Evolutionary conservation across 2,113 vertebrate genomes (phyloP).

Genomic region (Mixornis gularis): DNA sequence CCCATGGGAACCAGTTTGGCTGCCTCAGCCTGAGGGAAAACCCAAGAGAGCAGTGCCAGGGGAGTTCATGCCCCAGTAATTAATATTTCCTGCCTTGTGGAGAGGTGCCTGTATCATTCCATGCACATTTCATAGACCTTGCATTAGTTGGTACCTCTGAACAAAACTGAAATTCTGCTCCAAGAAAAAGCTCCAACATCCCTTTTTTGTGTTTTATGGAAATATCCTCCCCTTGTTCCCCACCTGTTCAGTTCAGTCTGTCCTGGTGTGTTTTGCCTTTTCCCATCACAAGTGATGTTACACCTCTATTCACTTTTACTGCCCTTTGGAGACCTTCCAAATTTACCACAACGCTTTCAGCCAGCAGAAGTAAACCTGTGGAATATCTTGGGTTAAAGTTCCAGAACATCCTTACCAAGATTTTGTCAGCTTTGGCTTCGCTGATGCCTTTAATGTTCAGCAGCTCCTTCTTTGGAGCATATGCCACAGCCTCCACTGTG

Average conservation of each 20-base stretch:
- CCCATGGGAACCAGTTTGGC: constrained; percentile 96
- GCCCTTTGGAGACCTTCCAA: not conserved
- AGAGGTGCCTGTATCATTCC: not conserved
- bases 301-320: not conserved
- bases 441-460: constrained; percentile 97
- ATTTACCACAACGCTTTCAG: not conserved
- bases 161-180: not conserved
- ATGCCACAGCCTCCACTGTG: constrained; percentile 95
- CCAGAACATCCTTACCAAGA: constrained; percentile 78
- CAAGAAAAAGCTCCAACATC: not conserved
- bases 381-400: not conserved
- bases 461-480: constrained; percentile 93
- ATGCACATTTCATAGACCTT: not conserved
- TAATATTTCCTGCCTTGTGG: not conserved
- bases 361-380: not conserved
- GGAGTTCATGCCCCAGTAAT: not conserved
- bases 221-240: fast-evolving
- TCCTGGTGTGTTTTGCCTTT: fast-evolving
- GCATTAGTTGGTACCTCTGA: not conserved
- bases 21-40: constrained; percentile 81
- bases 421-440: constrained; percentile 95
- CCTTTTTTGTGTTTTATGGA: not conserved
- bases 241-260: not conserved
- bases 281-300: not conserved
- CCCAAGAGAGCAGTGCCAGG: not conserved